These are phyloP conservation scores for Tadarida brasiliensis DNA, from an alignment of 2,797 vertebrate genomes.

Conservation along the genomic window DNA sequence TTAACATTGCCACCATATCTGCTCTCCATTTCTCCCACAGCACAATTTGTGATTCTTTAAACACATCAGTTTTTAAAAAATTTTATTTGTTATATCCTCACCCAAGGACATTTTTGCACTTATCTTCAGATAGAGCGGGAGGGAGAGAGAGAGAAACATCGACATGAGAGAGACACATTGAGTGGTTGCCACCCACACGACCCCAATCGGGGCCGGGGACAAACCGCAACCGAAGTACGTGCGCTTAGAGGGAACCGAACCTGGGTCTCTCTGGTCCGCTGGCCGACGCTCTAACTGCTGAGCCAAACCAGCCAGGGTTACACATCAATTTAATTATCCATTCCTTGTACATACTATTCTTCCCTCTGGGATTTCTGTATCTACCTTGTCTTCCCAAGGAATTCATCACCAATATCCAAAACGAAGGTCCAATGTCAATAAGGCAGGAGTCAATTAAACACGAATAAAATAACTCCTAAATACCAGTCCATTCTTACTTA, in stretches of 20 bases:
- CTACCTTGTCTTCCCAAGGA: background rate
- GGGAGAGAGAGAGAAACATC: no score
- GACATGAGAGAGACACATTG: no score
- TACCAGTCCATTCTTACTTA: background rate
- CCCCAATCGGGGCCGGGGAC: no score
- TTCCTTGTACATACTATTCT: background rate
- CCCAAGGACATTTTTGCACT: no score
- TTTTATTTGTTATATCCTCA: no score
- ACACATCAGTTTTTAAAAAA: background rate
- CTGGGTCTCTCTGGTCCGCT: no score
- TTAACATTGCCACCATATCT: background rate
- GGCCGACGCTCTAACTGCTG: no score
- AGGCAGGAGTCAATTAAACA: conserved; percentile 32
- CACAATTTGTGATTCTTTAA: background rate
- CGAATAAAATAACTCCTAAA: background rate
- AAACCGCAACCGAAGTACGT: no score
- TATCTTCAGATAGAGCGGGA: no score
- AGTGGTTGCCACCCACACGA: no score
- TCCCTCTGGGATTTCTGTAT: background rate
- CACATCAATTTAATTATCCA: background rate
- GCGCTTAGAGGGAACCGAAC: no score
- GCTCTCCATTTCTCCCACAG: background rate
- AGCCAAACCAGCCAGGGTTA: no score
- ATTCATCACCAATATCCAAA: conserved; percentile 22
- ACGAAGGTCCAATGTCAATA: background rate